Base-by-base conservation (phyloP, 2,888 invertebrate genomes). In the Lapara coniferarum region DNA sequence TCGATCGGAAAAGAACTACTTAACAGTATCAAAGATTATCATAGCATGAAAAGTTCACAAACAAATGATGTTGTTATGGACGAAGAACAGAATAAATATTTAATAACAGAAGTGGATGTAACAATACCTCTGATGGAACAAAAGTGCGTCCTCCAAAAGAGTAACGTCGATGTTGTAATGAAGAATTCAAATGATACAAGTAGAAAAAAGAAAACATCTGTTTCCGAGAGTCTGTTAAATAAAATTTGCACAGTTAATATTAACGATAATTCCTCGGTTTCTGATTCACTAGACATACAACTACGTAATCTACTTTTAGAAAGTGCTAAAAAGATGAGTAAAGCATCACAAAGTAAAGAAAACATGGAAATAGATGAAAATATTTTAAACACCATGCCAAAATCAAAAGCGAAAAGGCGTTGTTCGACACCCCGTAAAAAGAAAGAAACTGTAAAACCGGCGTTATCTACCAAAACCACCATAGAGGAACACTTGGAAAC, bases 81-180 rank as follows among this genome's bases (percentile, higher is more conserved):
- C 57, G 72, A 73, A 10, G 69, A 77, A 55, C 79, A 77, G 14
- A 83, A 84, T 66, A 81, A 88, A 66, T 87, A 84, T 71, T 73
- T 87, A 73, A 82, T 86, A 55, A 80, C 86, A 0, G 78, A 84
- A 16, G 72, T 85, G 0, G 89, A 91, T 75, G 80, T 86, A 1
- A 85, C 89, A 0, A 77, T 89, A 71, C 91, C 92, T 7, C 74
- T 92, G 55, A 90, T 92, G 89, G 81, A 83, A 73, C 89, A 89
- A 72, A 77, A 86, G 37, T 89, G 83, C 72, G 78, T 74, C n/a
- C 69, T 91, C 10, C 76, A 80, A 70, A 78, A 75, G 68, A 79
- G 69, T 25, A 71, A 75, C 53, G 70, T 74, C 46, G 77, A 74
- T n/a, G 69, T 89, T 10, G 76, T 78, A 69, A 77, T 75, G 68